Evolutionary conservation across 2,888 invertebrate genomes (phyloP).

Genomic region (Synanthedon andrenaeformis): DNA sequence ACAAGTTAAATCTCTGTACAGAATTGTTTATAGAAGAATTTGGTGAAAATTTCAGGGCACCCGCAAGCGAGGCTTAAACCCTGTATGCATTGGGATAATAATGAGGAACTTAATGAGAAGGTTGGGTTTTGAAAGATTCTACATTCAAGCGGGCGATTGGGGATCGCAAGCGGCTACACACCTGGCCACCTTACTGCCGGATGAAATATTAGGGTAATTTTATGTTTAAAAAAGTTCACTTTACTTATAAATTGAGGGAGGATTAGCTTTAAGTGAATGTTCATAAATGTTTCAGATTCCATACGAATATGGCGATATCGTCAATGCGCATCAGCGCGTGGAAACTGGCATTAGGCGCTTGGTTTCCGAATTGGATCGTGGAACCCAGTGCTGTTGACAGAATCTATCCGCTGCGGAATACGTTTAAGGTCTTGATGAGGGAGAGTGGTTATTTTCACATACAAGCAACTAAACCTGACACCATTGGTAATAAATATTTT

Average conservation of each 20-base stretch:
- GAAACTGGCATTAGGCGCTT: constrained; percentile 54
- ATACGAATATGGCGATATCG: constrained; percentile 74
- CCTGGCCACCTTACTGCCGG: constrained; percentile 75
- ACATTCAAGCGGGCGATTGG: constrained; percentile 85
- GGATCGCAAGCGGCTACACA: constrained; percentile 73
- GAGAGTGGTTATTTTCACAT: constrained; percentile 78
- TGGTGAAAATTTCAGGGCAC: constrained; percentile 46
- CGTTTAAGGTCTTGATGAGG: constrained; percentile 29
- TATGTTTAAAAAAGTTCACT: too few species aligned
- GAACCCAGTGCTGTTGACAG: constrained; percentile 46
- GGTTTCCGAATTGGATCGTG: constrained; percentile 61
- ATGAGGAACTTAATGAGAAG: constrained; percentile 79
- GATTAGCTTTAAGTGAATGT: not conserved
- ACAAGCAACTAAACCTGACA: constrained; percentile 88
- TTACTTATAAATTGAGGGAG: not conserved
- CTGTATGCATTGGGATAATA: constrained; percentile 70
- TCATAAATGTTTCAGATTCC: constrained; percentile 62
- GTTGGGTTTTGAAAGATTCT: constrained; percentile 75
- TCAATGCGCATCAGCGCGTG: constrained; percentile 32
- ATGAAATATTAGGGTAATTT: constrained; percentile 56
- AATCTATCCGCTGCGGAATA: constrained; percentile 62
- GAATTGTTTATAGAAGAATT: too few species aligned
- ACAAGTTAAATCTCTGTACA: too few species aligned
- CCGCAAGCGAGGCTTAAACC: constrained; percentile 71
- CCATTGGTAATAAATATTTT: constrained; percentile 70